Evolutionary conservation across 1,140 invertebrate species (phyloP), one percentile per base, ranked within the genome.

Genomic region (Hycleus cichorii): DNA sequence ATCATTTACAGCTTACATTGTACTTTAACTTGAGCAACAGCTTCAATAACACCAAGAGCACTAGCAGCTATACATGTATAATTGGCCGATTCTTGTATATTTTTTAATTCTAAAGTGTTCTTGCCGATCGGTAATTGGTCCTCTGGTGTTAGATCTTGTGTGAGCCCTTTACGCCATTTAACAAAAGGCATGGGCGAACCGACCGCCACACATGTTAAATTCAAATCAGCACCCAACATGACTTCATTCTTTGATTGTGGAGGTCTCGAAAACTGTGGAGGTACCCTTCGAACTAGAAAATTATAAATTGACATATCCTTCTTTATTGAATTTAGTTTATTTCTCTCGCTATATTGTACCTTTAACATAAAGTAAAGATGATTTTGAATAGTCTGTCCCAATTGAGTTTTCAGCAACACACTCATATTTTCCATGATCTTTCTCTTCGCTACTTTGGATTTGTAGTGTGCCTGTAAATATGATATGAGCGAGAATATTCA

Each of bases 121-220:
- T 82, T 82, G 0, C 90, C 90, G 9, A 92, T 84, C 0, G 89
- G 89, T 42, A 91, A 82, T 62, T 91, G 85, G 73, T 93, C 89
- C 72, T 92, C 88, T 0, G 90, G 88, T 1, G 90, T 92, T 18
- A 94, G 72, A 74, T 93, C 90, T 68, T 83, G 82, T 3, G 83
- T 83, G 12, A 83, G 80, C 70, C 89, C 93, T 76, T 92, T 90
- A 56, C 89, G 84, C 95, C 95, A 99, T 75, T 93, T 95, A 47
- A 99, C 94, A 66, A 85, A 88, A 0, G 97, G 97, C 93, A 98
- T 97, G 0, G 97, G 97, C 0, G 95, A 93, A 0, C 97, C 96
- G 5, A 93, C 88, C 10, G 95, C 97, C 9, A 98, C 93, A 73
- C 97, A 98, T 42, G 93, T 95, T 46, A 99, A 77, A 73, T 96